Evolutionary conservation across 2,113 vertebrate genomes (phyloP), one percentile per base, ranked within the genome.

Genomic region (Camelus bactrianus): DNA sequence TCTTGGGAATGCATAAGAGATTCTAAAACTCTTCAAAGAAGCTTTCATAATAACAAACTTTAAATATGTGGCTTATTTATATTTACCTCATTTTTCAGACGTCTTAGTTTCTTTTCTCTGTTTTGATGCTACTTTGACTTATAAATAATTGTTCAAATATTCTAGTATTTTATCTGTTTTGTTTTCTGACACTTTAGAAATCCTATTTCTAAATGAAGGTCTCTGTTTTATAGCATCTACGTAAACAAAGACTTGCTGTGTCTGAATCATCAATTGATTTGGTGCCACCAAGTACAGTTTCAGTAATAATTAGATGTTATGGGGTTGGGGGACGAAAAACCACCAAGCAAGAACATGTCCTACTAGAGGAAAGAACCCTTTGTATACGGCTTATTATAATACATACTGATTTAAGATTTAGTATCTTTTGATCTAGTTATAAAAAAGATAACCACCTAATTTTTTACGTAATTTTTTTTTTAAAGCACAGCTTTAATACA

Each of bases 121-220:
- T 70, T 82, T 67, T 62, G 72, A 93, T 80, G 82, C 28, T 52
- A 42, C 54, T 93, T 10, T 93, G 42, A 94, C 87, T 96, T 95
- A 75, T 69, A 95, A 87, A 88, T 87, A 95, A 80, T 54, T 92
- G 32, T 88, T 95, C 82, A 81, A 93, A 83, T 75, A 84, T 46
- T 64, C 54, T 90, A 77, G 79, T 14, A 93, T 48, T 42, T 72
- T 70, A 73, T 46, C 52, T 76, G n/a, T 65, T 91, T 93, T 95
- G 65, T 83, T 90, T 95, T 90, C 84, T 92, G 32, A 84, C 96
- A 89, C n/a, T 62, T 73, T 83, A 83, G 77, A 89, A 91, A 60
- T 93, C 28, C 1, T 35, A 87, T 65, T 80, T 89, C 32, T 67
- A 91, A 80, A 56, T 85, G 35, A 85, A 94, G 64, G 8, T 8